phyloP scores from a whole-genome alignment of 2,113 vertebrate species.

The Ptilonorhynchus violaceus region DNA sequence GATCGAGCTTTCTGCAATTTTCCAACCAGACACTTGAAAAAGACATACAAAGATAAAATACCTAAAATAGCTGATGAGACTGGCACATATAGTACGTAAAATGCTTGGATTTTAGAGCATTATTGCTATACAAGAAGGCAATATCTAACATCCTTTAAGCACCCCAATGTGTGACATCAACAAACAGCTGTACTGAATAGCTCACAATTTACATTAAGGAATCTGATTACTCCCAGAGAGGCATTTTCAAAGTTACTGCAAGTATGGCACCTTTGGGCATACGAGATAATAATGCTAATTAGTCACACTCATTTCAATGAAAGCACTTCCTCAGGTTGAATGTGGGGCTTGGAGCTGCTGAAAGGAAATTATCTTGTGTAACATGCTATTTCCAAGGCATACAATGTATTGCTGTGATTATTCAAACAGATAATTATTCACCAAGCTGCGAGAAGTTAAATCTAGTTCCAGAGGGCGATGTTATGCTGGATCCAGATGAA shows the following conservation, averaged over 20 bases:
- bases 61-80: not conserved
- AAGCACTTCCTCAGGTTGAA: not conserved
- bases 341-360: not conserved
- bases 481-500: constrained; percentile 92
- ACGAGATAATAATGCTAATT: not conserved
- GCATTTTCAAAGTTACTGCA: not conserved
- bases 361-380: not conserved
- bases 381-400: not conserved
- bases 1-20: not conserved
- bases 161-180: not conserved
- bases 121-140: not conserved
- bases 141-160: not conserved
- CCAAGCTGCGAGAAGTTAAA: constrained; percentile 96
- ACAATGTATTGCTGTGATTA: not conserved
- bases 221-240: not conserved
- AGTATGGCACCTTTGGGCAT: constrained; percentile 8
- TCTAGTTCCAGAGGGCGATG: constrained; percentile 91
- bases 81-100: not conserved
- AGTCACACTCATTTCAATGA: not conserved
- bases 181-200: not conserved
- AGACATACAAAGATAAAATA: not conserved
- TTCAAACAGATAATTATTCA: constrained; percentile 58
- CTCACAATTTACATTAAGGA: not conserved
- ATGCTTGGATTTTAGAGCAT: not conserved
- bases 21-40: not conserved